Conservation (phyloP, 2,888 invertebrate species). For the Anthophora plumipes region DNA sequence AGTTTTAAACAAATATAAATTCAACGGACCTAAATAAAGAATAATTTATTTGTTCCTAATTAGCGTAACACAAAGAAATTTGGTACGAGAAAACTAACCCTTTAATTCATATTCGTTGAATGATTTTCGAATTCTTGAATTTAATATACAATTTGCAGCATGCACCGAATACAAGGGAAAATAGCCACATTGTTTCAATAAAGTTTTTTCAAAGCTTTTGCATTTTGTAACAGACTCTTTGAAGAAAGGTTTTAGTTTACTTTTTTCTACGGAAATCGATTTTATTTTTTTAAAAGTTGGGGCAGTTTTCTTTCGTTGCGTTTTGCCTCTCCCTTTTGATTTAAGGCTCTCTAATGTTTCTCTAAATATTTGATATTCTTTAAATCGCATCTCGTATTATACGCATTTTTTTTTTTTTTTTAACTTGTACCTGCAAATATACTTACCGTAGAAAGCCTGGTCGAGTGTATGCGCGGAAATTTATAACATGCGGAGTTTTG, state of each 20-base stretch:
- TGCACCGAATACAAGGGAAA: conserved; percentile 33
- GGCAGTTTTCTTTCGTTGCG: not conserved
- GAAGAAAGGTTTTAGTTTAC: not conserved
- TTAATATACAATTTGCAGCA: conserved; percentile 50
- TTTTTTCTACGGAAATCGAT: conserved; percentile 7
- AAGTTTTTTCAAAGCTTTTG: not conserved
- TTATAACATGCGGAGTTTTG: conserved; percentile 37
- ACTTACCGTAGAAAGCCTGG: conserved; percentile 55
- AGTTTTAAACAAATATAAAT: not conserved
- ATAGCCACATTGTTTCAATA: conserved; percentile 21
- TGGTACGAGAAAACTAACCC: conserved; percentile 19
- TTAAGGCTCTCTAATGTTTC: conserved; percentile 21
- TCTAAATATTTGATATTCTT: conserved; percentile 5
- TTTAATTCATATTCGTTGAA: conserved; percentile 34
- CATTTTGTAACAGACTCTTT: not conserved
- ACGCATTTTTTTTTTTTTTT: not conserved
- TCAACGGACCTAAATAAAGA: conserved; percentile 36
- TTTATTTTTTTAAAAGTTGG: not conserved
- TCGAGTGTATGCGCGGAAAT: conserved; percentile 49
- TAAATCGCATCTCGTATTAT: not conserved
- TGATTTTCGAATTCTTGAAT: conserved; percentile 13
- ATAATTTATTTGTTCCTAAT: not conserved
- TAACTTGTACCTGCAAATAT: not conserved
- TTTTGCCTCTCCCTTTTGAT: not conserved
- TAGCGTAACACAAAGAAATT: too few relatives aligned